Evolutionary conservation across 2,888 invertebrate species (phyloP).

Genomic region (Nemapogon koenigi): DNA sequence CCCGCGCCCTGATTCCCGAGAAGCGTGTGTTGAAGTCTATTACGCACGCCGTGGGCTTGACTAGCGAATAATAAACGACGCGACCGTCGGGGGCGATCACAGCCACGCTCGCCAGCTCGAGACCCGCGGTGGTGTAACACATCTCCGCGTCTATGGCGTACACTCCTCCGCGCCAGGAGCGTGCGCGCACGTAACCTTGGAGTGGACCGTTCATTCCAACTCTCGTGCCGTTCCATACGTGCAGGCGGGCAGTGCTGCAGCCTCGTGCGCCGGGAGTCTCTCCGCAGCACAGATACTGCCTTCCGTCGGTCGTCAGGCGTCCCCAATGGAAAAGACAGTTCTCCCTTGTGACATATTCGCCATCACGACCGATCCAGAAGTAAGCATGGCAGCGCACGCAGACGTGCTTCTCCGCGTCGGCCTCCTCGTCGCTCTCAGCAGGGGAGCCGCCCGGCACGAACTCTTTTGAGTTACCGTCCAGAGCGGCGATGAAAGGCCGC

Average conservation of each 20-base stretch:
- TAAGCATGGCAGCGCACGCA: conserved; percentile 77
- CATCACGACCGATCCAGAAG: conserved; percentile 74
- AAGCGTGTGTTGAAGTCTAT: conserved; percentile 95
- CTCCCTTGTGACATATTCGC: conserved; percentile 75
- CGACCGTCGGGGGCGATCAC: conserved; percentile 78
- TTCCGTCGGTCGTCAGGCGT: conserved; percentile 64
- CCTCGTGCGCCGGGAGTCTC: conserved; percentile 59
- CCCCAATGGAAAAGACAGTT: conserved; percentile 92
- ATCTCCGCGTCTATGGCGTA: conserved; percentile 97
- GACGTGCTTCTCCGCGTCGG: conserved; percentile 63
- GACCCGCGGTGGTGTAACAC: conserved; percentile 88
- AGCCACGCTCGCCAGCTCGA: conserved; percentile 88
- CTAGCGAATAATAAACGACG: conserved; percentile 82
- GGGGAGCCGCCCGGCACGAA: conserved; percentile 67
- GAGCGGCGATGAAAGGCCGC: conserved; percentile 39
- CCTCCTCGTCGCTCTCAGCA: conserved; percentile 63
- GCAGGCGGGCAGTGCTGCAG: conserved; percentile 69
- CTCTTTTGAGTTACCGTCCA: conserved; percentile 73
- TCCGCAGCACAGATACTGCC: conserved; percentile 70
- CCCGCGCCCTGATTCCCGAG: conserved; percentile 82
- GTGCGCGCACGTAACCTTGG: conserved; percentile 70
- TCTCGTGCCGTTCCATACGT: conserved; percentile 79
- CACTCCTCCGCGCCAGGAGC: conserved; percentile 61
- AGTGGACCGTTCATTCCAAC: conserved; percentile 78
- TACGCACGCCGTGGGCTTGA: conserved; percentile 81